These are phyloP conservation scores for Neotoma lepida DNA, from an alignment of 2,113 vertebrate species.

Conservation along the genomic window DNA sequence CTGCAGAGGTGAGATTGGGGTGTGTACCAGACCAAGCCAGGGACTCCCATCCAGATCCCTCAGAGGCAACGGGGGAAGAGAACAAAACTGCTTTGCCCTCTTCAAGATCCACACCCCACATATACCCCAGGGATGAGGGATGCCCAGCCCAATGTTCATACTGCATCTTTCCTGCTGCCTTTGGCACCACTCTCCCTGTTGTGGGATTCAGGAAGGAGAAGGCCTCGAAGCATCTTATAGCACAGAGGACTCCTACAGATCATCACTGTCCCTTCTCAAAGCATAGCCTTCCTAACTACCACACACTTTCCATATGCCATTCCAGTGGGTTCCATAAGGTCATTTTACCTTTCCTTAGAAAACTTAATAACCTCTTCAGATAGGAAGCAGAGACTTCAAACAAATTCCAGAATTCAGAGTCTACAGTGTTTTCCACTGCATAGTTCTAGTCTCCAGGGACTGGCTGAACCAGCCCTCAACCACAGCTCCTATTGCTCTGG, in stretches of 20 bases:
- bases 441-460: not conserved
- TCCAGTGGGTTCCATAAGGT: not conserved
- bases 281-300: not conserved
- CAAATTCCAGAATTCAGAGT: constrained; percentile 1
- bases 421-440: constrained; percentile 3
- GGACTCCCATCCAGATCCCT: not conserved
- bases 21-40: not conserved
- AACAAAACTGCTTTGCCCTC: not conserved
- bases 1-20: not conserved
- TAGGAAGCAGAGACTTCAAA: constrained; percentile 42
- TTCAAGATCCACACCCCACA: not conserved
- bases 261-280: constrained; percentile 11
- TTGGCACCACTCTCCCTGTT: not conserved
- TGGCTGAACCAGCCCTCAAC: not conserved
- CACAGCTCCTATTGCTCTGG: not conserved
- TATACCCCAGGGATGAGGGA: not conserved
- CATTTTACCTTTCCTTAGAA: constrained; percentile 49
- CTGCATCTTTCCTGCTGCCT: not conserved
- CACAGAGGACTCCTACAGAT: not conserved
- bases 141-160: not conserved
- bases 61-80: not conserved
- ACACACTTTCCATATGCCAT: not conserved
- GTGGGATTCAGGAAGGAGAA: not conserved
- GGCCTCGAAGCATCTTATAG: not conserved
- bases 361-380: constrained; percentile 17